Conservation (phyloP, 1,140 invertebrate species). For the Procambarus virginalis region DNA sequence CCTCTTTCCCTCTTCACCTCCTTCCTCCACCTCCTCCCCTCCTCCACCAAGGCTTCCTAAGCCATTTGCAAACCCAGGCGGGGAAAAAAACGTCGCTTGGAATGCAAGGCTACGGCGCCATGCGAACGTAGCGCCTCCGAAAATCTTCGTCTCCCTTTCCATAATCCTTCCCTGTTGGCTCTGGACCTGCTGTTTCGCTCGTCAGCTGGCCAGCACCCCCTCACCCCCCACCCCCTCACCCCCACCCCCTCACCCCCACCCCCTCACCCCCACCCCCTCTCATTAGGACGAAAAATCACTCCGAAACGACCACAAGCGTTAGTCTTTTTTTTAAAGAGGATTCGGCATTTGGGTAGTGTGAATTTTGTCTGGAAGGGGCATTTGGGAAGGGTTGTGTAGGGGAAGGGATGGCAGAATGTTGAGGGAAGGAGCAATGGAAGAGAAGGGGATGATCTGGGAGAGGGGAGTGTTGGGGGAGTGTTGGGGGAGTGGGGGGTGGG, state of each 20-base stretch:
- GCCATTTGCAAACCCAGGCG: constrained; percentile 14
- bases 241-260: no score
- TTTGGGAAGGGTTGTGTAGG: not conserved
- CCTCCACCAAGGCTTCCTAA: not conserved
- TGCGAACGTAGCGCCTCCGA: not conserved
- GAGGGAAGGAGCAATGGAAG: not conserved
- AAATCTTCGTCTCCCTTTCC: not conserved
- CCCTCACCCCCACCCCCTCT: not conserved
- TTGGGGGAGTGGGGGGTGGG: not conserved
- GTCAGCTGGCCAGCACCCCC: not conserved
- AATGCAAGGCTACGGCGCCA: constrained; percentile 36
- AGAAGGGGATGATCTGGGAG: not conserved
- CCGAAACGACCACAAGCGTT: no score
- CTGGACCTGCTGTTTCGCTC: not conserved
- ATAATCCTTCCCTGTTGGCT: not conserved
- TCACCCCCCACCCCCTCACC: no score
- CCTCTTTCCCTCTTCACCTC: not conserved
- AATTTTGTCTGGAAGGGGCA: no score
- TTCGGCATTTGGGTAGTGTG: no score
- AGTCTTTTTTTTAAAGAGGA: no score
- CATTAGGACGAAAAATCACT: no score
- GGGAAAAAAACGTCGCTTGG: not conserved
- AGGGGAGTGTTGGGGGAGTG: not conserved
- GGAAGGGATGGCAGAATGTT: constrained; percentile 3
- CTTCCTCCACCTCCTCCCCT: not conserved